phyloP scores from a whole-genome alignment of 2,888 invertebrate genomes.

The Melieria picta region DNA sequence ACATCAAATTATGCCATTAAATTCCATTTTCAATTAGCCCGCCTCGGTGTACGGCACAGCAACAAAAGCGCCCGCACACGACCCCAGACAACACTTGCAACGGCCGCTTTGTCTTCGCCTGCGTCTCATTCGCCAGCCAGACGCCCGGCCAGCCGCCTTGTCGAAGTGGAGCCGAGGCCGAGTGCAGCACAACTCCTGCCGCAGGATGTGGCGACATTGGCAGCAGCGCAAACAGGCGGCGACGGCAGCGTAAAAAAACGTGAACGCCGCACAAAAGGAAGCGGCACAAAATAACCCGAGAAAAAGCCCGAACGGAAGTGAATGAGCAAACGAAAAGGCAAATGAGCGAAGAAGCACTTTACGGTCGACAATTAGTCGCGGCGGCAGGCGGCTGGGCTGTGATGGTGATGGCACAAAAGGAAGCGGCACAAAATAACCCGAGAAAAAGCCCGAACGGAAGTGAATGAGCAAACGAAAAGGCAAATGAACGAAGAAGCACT shows the following conservation, averaged over 20 bases:
- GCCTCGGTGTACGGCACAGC: background rate
- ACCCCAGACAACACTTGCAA: background rate
- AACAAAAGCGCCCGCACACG: background rate
- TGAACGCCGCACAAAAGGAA: background rate
- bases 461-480: conserved; percentile 6
- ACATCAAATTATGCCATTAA: conserved; percentile 36
- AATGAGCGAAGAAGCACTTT: conserved; percentile 19
- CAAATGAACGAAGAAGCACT: conserved; percentile 19
- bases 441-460: background rate
- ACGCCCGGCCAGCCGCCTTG: background rate
- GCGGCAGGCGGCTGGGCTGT: background rate
- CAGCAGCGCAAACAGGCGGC: background rate
- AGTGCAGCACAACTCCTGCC: background rate
- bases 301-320: background rate
- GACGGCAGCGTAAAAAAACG: background rate
- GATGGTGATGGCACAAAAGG: too few species aligned
- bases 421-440: background rate
- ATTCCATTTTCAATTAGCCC: conserved; percentile 39
- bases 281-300: background rate
- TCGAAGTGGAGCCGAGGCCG: background rate
- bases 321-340: conserved; percentile 4
- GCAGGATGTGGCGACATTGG: conserved; percentile 15
- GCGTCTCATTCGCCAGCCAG: background rate
- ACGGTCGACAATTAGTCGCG: conserved; percentile 21
- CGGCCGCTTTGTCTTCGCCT: background rate